Evolutionary conservation across 30 jellyfish, hydroid and myxozoan species (phyloP).

Genomic region (Aurelia aurita): DNA sequence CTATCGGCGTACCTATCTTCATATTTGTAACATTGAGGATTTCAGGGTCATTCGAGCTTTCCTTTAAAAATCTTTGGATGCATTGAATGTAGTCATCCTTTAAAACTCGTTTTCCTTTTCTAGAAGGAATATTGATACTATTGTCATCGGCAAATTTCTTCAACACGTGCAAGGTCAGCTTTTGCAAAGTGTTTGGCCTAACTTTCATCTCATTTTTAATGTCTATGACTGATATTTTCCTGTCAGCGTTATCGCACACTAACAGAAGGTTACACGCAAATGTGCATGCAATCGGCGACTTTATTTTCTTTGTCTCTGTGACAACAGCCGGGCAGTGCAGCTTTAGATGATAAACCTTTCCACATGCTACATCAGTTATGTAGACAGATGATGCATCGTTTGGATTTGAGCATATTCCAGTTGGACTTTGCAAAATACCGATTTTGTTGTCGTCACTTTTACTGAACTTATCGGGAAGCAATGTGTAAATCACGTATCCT

Average conservation of each 20-base stretch:
- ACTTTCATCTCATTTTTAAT: not conserved
- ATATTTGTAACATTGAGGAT: no score
- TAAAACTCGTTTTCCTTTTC: no score
- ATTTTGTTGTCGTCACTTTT: conserved; percentile 27
- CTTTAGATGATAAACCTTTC: conserved; percentile 8
- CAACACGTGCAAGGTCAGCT: no score
- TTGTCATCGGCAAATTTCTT: no score
- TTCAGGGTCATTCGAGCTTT: no score
- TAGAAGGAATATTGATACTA: no score
- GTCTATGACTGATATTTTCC: not conserved
- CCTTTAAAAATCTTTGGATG: no score
- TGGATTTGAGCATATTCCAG: not conserved
- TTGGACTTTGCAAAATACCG: conserved; percentile 17
- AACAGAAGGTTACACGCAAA: conserved; percentile 8
- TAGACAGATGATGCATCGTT: not conserved
- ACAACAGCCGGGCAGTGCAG: conserved; percentile 19
- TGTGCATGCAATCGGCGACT: not conserved
- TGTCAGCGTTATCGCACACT: not conserved
- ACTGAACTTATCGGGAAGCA: conserved; percentile 20
- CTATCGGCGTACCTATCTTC: no score
- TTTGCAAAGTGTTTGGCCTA: not conserved
- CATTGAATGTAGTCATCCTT: no score
- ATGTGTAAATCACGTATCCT: conserved; percentile 16
- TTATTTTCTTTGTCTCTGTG: not conserved
- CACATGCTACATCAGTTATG: conserved; percentile 9